Evolutionary conservation across 2,888 invertebrate genomes (phyloP), one percentile per base, ranked within the genome.

Genomic region (Notocelia uddmanniana): DNA sequence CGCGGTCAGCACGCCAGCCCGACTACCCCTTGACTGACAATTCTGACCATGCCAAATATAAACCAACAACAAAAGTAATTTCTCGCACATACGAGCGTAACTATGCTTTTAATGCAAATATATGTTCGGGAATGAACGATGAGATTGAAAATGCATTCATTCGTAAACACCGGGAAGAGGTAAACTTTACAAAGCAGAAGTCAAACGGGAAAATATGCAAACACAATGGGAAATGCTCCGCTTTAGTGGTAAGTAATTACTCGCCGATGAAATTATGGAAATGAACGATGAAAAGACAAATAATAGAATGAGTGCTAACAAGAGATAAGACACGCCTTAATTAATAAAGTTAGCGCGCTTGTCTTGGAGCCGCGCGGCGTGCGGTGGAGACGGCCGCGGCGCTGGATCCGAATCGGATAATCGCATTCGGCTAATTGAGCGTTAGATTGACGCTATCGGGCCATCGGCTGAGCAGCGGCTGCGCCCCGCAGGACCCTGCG

Each of bases 241-340:
- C 85, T 88, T 89, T 89, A 90, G 91, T 90, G 85, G 89, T 89
- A 89, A 91, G 90, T 91, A 91, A 92, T 93, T 91, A 90, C 85
- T 87, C 88, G 87, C 86, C 89, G 88, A 92, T 92, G 92, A 92
- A 91, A 93, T 92, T 93, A 93, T 93, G 93, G 89, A 93, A 93
- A 93, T 93, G 91, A 93, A 91, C 92, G 91, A 90, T 90, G 89
- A 92, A 91, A 93, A 93, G 92, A 93, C 93, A 93, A 93, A 93
- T 93, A 93, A 93, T 90, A 92, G 92, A 93, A 93, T 90, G 93
- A 93, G 93, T 93, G 93, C 92, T 93, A 92, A 93, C 93, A 93
- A 92, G 93, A 92, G 93, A 93, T 93, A 93, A 93, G 93, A 93
- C 93, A 91, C 89, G 91, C 91, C 92, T 93, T 93, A 93, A 93